Base-by-base conservation (phyloP, 2,113 vertebrate genomes). In the Orthochromis malagaraziensis region DNA sequence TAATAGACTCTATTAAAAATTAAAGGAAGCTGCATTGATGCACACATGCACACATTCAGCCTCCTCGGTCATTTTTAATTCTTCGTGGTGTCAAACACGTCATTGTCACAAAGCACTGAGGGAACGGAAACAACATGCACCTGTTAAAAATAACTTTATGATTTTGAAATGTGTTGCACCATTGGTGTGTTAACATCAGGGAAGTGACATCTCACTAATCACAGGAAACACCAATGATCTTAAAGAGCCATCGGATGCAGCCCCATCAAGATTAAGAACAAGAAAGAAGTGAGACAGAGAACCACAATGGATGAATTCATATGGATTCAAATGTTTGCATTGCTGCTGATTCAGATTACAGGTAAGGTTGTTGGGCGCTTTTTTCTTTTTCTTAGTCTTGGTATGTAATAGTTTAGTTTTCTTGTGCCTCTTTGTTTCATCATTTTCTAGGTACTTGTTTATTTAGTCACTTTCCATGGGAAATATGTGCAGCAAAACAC, bases 171-270 rank as follows among this genome's bases (percentile, higher is more conserved):
- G 13, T 42, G 13, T 63, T 35, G 31, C 58, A 63, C 17, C 31
- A 63, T 35, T n/a, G 3, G 17, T 63, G 17, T 35, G 9, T 63
- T 63, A n/a, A 63, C 31, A 63, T 63, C 31, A 63, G 21, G n/a
- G 65, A 42, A 26, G 38, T 16, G 65, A 38, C 19, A n/a, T 63
- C 58, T 40, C 63, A 42, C 13, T 70, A 16, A 42, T 70, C n/a
- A 70, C 65, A 70, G 65, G 21, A 70, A 70, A 42, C 8, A 26
- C 5, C 24, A 68, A 70, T 26, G 21, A 21, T 70, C 38, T 45
- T 16, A 45, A 70, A 16, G 38, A 45, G 35, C 17, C 35, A 21
- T 14, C 3, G 2, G 4, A 68, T 38, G 33, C 4, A 0, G 63
- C 12, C 1, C n/a, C n/a, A 40, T 68, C 35, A 40, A 40, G 63